A percentile compares a stretch with the other conserved stretches of the same genome.
These are phyloP conservation scores for Chiloscyllium punctatum DNA, from an alignment of 2,797 vertebrate genomes.

Conservation along the genomic window DNA sequence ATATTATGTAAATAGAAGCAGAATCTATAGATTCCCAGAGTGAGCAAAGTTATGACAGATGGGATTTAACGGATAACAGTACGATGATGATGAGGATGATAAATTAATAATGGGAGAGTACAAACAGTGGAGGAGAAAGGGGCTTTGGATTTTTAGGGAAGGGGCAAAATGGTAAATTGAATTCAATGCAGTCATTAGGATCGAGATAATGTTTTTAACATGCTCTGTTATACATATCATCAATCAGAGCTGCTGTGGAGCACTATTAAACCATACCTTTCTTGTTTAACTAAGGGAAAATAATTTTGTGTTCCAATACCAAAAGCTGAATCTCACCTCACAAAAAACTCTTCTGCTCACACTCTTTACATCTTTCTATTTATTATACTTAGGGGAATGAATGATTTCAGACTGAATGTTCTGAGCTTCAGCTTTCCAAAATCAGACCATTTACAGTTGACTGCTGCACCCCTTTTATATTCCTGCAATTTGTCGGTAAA, in stretches of 20 bases:
- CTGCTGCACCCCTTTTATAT: neutral
- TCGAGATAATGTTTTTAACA: neutral
- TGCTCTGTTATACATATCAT: neutral
- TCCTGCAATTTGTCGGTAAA: too few relatives aligned
- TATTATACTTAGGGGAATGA: slow-evolving; percentile 36
- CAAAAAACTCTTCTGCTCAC: slow-evolving; percentile 71
- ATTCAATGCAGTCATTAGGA: neutral
- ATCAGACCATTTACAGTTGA: neutral
- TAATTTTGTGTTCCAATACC: neutral
- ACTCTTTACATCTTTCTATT: too few relatives aligned
- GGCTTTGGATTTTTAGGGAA: neutral
- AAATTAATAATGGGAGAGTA: neutral
- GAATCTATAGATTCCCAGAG: neutral
- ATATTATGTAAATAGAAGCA: too few relatives aligned
- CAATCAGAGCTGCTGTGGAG: neutral
- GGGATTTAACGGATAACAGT: neutral
- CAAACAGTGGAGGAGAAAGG: neutral
- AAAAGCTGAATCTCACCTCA: slow-evolving; percentile 60
- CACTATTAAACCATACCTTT: neutral
- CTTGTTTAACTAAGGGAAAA: neutral
- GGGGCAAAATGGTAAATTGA: neutral
- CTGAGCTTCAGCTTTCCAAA: neutral
- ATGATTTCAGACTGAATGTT: neutral
- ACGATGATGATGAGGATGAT: neutral
- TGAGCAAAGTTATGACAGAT: neutral